These are phyloP conservation scores for Heliornis fulica DNA, from an alignment of 2,113 vertebrate genomes.

Conservation along the genomic window DNA sequence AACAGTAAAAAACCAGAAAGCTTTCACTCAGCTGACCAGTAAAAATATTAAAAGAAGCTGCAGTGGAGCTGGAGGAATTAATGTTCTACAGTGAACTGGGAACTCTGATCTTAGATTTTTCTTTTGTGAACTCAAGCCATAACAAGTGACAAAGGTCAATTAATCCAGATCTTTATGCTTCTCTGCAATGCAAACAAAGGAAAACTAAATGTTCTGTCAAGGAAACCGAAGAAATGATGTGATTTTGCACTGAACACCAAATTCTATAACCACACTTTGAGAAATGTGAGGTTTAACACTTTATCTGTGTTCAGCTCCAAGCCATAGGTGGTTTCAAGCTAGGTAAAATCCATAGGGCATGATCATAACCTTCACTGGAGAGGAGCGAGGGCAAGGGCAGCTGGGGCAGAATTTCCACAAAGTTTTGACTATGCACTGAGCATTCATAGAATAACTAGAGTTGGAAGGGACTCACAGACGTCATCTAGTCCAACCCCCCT, in stretches of 20 bases:
- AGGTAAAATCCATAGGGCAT: neutral
- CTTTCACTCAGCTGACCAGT: neutral
- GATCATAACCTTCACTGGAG: neutral
- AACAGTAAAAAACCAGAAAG: neutral
- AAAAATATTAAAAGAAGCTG: neutral
- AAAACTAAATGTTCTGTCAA: neutral
- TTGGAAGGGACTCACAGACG: too few species aligned
- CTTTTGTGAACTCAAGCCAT: neutral
- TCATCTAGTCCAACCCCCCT: too few species aligned
- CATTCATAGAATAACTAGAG: too few species aligned
- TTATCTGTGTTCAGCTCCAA: neutral
- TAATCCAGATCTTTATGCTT: neutral
- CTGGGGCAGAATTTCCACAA: neutral
- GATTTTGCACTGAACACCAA: neutral
- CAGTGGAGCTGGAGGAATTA: neutral
- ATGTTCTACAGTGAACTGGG: neutral
- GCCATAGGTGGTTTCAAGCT: neutral
- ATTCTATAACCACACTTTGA: neutral
- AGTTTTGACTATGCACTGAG: neutral
- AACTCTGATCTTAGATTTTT: neutral
- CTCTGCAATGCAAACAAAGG: neutral
- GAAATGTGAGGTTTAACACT: rapidly evolving
- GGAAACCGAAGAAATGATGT: neutral
- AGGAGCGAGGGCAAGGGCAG: too few species aligned
- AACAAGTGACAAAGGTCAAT: neutral